phyloP scores from a whole-genome alignment of 2,888 invertebrate genomes.

The Platycheirus rosarum region DNA sequence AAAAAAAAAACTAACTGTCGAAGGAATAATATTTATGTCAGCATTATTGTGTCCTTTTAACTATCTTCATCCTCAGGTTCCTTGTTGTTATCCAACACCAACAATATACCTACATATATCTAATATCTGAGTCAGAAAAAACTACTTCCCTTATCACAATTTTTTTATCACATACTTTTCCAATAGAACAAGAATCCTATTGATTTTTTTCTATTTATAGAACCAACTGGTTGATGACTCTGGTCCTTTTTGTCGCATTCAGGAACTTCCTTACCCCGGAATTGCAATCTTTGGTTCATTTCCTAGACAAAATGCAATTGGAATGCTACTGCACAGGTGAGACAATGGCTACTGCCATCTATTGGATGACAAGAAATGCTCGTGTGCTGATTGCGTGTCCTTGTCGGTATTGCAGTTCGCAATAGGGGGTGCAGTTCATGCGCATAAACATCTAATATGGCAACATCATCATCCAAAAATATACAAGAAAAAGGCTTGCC shows the following conservation, averaged over 20 bases:
- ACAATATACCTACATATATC: no score
- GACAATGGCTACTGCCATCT: conserved; percentile 57
- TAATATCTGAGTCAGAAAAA: no score
- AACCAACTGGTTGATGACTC: conserved; percentile 24
- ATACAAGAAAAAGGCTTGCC: conserved; percentile 11
- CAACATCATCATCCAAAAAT: background rate
- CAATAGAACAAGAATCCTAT: background rate
- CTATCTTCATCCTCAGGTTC: no score
- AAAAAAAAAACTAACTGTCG: no score
- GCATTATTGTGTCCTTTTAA: no score
- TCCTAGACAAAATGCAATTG: conserved; percentile 38
- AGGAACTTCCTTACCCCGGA: conserved; percentile 54
- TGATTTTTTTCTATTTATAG: conserved; percentile 4
- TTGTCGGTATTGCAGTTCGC: conserved; percentile 64
- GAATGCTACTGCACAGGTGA: conserved; percentile 41
- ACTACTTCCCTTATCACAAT: no score
- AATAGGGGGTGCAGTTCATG: conserved; percentile 63
- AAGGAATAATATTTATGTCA: no score
- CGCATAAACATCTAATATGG: conserved; percentile 46
- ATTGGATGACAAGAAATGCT: conserved; percentile 48
- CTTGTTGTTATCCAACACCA: no score
- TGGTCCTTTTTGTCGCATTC: background rate
- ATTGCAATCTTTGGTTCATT: conserved; percentile 53
- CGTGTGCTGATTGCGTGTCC: conserved; percentile 16
- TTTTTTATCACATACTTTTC: background rate